Evolutionary conservation across 2,797 vertebrate genomes (phyloP).

Genomic region (Cygnus olor): DNA sequence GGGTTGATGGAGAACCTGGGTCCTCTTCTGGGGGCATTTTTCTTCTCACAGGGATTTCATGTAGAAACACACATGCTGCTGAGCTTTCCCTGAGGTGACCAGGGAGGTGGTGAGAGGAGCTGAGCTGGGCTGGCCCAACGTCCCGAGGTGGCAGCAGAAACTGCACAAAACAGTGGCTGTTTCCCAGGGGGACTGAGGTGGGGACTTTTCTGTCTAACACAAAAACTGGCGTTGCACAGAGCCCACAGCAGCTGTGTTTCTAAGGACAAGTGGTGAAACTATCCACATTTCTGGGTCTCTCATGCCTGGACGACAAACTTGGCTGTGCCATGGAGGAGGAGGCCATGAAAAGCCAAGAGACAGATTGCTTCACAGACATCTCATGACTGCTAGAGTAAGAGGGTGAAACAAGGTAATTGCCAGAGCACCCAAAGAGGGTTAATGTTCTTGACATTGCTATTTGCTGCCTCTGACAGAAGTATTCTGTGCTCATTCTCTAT

Average conservation of each 20-base stretch:
- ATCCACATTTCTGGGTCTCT: neutral
- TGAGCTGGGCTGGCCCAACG: neutral
- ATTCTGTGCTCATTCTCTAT: neutral
- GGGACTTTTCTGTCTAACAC: neutral
- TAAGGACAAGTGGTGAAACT: neutral
- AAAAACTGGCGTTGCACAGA: neutral
- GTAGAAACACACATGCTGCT: neutral
- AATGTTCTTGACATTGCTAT: neutral
- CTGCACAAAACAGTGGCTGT: neutral
- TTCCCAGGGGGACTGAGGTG: accelerated
- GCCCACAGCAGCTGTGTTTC: neutral
- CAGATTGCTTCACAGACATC: neutral
- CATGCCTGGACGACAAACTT: neutral
- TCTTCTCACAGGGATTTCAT: neutral
- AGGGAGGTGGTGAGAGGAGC: neutral
- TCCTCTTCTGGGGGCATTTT: neutral
- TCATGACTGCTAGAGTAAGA: neutral
- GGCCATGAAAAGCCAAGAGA: neutral
- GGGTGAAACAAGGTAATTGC: neutral
- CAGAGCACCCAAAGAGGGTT: neutral
- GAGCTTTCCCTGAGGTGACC: neutral
- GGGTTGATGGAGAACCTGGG: neutral
- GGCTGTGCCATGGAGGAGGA: neutral
- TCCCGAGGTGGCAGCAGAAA: neutral
- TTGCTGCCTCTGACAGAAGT: neutral